These are phyloP conservation scores for Ia io DNA, from an alignment of 2,113 vertebrate species.

Conservation along the genomic window DNA sequence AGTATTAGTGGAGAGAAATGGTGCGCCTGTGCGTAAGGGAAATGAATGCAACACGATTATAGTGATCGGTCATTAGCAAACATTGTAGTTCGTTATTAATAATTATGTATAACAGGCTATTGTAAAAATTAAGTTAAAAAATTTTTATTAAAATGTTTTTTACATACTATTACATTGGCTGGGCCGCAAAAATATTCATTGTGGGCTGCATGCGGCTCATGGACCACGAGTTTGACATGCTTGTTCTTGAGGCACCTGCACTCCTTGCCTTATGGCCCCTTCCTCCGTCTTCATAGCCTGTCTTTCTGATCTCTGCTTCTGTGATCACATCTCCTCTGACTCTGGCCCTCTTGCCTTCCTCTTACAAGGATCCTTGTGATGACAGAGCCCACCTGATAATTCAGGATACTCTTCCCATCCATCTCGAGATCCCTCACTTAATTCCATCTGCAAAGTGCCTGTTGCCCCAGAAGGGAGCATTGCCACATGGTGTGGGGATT, in stretches of 20 bases:
- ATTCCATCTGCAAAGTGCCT: neutral
- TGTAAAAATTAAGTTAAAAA: too few relatives aligned
- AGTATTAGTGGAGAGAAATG: too few relatives aligned
- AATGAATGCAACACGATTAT: too few relatives aligned
- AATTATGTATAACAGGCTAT: too few relatives aligned
- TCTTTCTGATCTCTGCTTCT: neutral
- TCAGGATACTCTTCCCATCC: neutral
- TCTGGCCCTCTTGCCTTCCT: neutral
- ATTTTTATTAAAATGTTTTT: too few relatives aligned
- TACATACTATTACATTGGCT: too few relatives aligned
- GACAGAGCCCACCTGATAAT: neutral
- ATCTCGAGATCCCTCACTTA: neutral
- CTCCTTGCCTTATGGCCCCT: neutral
- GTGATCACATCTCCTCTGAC: neutral
- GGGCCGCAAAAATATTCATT: too few relatives aligned
- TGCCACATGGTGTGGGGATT: neutral
- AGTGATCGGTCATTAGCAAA: too few relatives aligned
- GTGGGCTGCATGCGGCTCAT: too few relatives aligned
- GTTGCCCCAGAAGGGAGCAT: neutral
- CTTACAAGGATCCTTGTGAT: neutral
- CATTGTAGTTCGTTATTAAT: too few relatives aligned
- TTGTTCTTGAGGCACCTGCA: accelerated
- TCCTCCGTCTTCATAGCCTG: accelerated
- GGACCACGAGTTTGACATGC: too few relatives aligned
- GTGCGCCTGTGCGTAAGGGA: too few relatives aligned